Evolutionary conservation across 2,888 invertebrate species (phyloP).

Genomic region (Caenorhabditis doughertyi): DNA sequence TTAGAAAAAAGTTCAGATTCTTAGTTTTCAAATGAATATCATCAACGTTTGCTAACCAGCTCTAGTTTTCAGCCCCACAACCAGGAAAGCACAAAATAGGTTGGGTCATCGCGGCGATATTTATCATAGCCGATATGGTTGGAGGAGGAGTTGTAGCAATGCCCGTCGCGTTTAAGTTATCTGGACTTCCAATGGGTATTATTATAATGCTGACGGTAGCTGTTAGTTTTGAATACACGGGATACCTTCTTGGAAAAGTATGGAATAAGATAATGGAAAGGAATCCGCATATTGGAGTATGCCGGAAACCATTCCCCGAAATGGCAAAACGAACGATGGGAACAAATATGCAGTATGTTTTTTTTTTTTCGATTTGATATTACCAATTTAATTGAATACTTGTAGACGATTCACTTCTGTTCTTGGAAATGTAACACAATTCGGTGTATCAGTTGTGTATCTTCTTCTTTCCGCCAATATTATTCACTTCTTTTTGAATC

Average conservation of each 20-base stretch:
- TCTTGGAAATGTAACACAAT: conserved; percentile 75
- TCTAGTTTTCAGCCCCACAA: conserved; percentile 62
- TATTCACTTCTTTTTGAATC: conserved; percentile 74
- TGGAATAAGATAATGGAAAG: conserved; percentile 79
- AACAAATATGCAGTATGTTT: conserved; percentile 65
- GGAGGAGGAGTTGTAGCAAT: conserved; percentile 82
- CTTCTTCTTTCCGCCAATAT: conserved; percentile 81
- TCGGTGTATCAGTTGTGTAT: conserved; percentile 81
- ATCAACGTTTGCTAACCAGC: neutral
- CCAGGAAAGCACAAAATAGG: conserved; percentile 72
- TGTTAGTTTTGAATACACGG: conserved; percentile 80
- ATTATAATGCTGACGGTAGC: conserved; percentile 75
- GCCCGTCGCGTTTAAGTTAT: conserved; percentile 80
- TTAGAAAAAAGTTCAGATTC: no score
- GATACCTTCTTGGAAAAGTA: conserved; percentile 80
- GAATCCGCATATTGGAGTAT: conserved; percentile 74
- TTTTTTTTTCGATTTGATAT: neutral
- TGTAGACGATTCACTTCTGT: conserved; percentile 75
- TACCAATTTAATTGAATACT: neutral
- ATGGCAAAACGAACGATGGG: conserved; percentile 81
- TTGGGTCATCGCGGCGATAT: conserved; percentile 77
- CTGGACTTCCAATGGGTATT: conserved; percentile 75
- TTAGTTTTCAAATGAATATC: no score
- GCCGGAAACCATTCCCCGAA: conserved; percentile 82
- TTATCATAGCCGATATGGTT: conserved; percentile 82